phyloP scores from a whole-genome alignment of 2,113 vertebrate genomes.

The Oceanodroma tethys region DNA sequence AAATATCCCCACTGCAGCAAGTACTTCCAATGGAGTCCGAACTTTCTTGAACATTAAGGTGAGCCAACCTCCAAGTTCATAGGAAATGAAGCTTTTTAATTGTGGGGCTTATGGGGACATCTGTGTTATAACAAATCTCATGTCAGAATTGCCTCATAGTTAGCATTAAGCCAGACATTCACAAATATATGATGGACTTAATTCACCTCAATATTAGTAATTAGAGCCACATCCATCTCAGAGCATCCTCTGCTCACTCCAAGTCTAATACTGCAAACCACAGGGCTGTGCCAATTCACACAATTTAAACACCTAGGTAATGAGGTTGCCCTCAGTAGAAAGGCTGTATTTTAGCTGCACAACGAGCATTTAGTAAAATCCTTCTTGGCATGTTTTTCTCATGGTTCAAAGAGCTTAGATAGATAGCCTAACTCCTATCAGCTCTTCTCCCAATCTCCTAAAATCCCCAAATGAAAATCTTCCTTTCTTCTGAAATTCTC shows the following conservation, averaged over 20 bases:
- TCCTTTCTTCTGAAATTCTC: constrained; percentile 31
- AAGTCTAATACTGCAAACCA: neutral
- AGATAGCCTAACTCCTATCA: neutral
- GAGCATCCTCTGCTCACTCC: neutral
- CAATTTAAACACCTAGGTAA: neutral
- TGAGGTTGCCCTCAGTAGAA: neutral
- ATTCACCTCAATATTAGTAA: neutral
- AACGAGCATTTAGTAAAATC: neutral
- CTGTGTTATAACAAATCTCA: neutral
- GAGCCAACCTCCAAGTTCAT: neutral
- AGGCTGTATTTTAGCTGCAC: neutral
- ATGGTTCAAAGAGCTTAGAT: neutral
- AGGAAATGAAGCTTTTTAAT: neutral
- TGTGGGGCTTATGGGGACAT: neutral
- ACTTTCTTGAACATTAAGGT: neutral
- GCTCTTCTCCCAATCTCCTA: neutral
- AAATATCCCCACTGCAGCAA: neutral
- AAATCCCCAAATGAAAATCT: constrained; percentile 12
- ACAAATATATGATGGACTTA: neutral
- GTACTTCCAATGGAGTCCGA: neutral
- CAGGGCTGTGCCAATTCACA: neutral
- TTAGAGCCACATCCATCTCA: neutral
- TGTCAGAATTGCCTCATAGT: neutral
- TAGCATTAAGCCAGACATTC: neutral
- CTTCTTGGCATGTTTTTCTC: neutral